Base-by-base conservation (phyloP, 2,113 vertebrate genomes). In the Thalassarche chlororhynchos region DNA sequence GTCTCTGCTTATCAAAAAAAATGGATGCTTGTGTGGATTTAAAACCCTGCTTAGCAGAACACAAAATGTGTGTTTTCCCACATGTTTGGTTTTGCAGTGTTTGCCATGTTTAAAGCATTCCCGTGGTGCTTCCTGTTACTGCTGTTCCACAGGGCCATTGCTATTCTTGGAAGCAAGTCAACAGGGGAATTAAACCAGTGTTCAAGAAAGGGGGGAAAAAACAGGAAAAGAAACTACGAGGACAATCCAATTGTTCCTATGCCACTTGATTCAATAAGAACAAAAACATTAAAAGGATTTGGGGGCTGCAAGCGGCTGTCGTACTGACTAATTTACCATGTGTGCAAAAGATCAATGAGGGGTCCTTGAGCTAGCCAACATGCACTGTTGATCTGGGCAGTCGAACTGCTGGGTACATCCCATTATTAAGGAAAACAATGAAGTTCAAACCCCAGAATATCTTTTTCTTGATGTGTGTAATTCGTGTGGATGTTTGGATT, bases 181-280 rank as follows among this genome's bases (percentile, higher is more conserved):
- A 25, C 68, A 89, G 58, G 36, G 54, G 65, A 96, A 80, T 84
- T 74, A 86, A 55, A 55, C 17, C 14, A 34, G 28, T 58, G 31
- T 32, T 89, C 49, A 79, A 64, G 42, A 81, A 54, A 23, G 16
- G 12, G 5, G 16, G 5, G 2, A 1, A 2, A 5, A 26, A 87
- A 17, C 2, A 61, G 29, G 32, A 75, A 68, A 36, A 93, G 18
- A 85, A 95, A 80, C 55, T 58, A 21, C 44, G 36, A 79, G 81
- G 81, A 85, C 88, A 97, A 94, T 96, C 44, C 55, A 78, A 79
- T 94, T 96, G 52, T 82, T 96, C 17, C 87, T 84, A 32, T 88
- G 64, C 82, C n/a, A 25, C 52, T 90, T 92, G 49, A 94, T 96
- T 97, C 76, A 83, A 77, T 97, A 90, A 96, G 69, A 82, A 46